Conservation (phyloP, 2,113 vertebrate genomes). For the Ophthalmolycus amberensis region DNA sequence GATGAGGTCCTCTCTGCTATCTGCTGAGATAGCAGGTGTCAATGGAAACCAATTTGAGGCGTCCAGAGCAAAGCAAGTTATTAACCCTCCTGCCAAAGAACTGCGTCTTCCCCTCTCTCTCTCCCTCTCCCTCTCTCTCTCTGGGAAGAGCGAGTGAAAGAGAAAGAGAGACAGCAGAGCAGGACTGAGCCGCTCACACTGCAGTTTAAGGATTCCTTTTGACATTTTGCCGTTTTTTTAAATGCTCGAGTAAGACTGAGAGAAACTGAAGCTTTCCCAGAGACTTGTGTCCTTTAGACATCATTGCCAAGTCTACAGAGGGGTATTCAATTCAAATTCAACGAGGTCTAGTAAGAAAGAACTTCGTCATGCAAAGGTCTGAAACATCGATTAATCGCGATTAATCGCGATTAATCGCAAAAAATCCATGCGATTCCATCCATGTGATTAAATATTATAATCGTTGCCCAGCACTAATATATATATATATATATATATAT, state of each 20-base stretch:
- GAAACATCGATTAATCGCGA: no score
- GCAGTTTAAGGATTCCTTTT: conserved; percentile 22
- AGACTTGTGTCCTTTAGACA: background rate
- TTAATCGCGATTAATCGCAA: no score
- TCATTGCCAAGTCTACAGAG: background rate
- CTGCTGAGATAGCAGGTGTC: conserved; percentile 77
- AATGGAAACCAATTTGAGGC: conserved; percentile 79
- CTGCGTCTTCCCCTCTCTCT: conserved; percentile 6
- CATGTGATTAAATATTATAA: no score
- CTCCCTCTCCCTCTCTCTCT: background rate
- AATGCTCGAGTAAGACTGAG: background rate
- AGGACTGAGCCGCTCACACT: background rate
- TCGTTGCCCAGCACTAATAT: no score
- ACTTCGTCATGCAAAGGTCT: no score
- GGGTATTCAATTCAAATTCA: no score
- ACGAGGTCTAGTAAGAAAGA: no score
- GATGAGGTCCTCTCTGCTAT: conserved; percentile 77
- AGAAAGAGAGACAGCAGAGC: conserved; percentile 15
- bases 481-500: no score
- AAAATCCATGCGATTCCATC: no score
- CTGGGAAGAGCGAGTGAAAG: background rate
- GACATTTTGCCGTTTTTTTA: conserved; percentile 39
- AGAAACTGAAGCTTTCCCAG: background rate
- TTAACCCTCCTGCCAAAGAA: conserved; percentile 72
- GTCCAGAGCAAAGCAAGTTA: conserved; percentile 77